Conservation (phyloP, 2,797 vertebrate genomes). For the Sebastes reedi region DNA sequence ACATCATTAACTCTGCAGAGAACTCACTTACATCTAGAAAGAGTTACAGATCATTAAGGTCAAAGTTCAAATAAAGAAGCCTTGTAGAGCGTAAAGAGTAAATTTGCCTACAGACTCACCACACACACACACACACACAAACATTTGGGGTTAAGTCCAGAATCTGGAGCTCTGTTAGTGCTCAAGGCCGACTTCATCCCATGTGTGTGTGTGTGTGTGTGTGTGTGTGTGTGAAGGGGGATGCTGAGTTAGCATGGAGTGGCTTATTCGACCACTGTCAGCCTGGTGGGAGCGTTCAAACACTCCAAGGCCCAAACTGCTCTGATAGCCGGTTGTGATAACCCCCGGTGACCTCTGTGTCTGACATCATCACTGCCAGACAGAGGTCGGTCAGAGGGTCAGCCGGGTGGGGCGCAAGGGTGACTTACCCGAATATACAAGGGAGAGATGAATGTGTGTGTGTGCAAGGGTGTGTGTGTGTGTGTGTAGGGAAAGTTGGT, state of each 20-base stretch:
- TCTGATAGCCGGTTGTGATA: constrained; percentile 63
- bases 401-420: not conserved
- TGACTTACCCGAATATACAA: constrained; percentile 32
- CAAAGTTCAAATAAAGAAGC: constrained; percentile 53
- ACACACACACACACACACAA: constrained; percentile 17
- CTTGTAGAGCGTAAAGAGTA: constrained; percentile 10
- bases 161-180: constrained; percentile 41
- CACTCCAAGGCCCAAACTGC: constrained; percentile 58
- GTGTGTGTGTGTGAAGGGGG: constrained; percentile 11
- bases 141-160: constrained; percentile 27
- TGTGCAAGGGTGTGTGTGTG: not conserved
- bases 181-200: constrained; percentile 52
- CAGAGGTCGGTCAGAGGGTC: constrained; percentile 46
- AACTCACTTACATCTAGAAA: constrained; percentile 3
- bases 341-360: constrained; percentile 57
- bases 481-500: not conserved
- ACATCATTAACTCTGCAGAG: constrained; percentile 36
- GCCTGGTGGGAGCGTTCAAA: constrained; percentile 54
- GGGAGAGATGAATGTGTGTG: constrained; percentile 4
- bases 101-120: not conserved
- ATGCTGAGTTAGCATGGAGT: constrained; percentile 64
- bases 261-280: constrained; percentile 64
- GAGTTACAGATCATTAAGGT: constrained; percentile 33
- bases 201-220: not conserved
- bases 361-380: constrained; percentile 57